Percentiles rank a stretch among this genome's conserved stretches.
phyloP scores from a whole-genome alignment of 2,113 vertebrate species.

The Athene cunicularia region DNA sequence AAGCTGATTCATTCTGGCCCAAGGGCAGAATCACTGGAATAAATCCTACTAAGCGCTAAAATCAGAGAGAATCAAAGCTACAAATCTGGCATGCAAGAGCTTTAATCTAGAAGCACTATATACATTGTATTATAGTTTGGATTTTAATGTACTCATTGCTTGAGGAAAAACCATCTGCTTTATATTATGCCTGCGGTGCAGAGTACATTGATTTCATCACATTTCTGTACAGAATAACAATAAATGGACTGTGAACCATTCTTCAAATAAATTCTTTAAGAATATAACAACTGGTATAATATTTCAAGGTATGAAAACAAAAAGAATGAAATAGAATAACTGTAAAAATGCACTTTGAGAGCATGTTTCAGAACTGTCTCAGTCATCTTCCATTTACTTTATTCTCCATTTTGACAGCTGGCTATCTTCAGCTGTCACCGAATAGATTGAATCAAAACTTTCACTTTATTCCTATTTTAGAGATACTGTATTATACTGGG shows the following conservation, averaged over 20 bases:
- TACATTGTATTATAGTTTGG: constrained; percentile 49
- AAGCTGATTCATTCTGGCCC: constrained; percentile 66
- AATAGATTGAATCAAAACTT: not conserved
- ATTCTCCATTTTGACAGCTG: not conserved
- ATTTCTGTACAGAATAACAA: constrained; percentile 70
- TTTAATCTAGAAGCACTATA: constrained; percentile 68
- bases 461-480: not conserved
- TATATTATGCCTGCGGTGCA: constrained; percentile 60
- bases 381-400: constrained; percentile 25
- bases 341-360: constrained; percentile 26
- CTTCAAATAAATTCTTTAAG: constrained; percentile 62
- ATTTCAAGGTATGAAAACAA: constrained; percentile 26
- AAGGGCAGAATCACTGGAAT: constrained; percentile 63
- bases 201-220: constrained; percentile 69
- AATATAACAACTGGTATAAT: constrained; percentile 48
- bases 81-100: constrained; percentile 63
- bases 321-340: not conserved
- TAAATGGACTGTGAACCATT: constrained; percentile 62
- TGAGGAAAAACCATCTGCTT: constrained; percentile 71
- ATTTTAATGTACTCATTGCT: constrained; percentile 55
- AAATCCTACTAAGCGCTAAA: constrained; percentile 54
- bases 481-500: not conserved
- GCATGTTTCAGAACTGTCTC: not conserved
- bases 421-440: not conserved
- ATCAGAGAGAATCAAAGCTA: constrained; percentile 63